Percentiles rank a stretch among this genome's conserved stretches.
phyloP scores from a whole-genome alignment of 2,113 vertebrate species.

The Hippocampus zosterae region DNA sequence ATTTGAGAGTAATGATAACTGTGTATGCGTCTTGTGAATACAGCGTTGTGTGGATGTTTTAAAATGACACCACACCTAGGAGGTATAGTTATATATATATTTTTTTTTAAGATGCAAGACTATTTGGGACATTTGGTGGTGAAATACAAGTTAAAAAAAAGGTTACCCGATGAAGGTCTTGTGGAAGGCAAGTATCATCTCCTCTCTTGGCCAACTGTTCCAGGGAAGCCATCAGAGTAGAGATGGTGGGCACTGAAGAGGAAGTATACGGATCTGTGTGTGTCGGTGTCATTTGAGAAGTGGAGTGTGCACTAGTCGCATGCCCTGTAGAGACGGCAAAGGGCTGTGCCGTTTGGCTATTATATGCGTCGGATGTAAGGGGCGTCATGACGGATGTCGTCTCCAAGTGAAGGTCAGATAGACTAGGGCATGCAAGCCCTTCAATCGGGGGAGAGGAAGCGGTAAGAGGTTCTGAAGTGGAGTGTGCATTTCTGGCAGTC shows the following conservation, averaged over 20 bases:
- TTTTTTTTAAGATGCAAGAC: not conserved
- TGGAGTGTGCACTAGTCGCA: slow-evolving; percentile 15
- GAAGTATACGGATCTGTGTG: slow-evolving; percentile 28
- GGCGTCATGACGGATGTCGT: slow-evolving; percentile 11
- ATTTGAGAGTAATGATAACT: not conserved
- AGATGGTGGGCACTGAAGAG: slow-evolving; percentile 24
- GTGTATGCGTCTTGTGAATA: slow-evolving; percentile 6
- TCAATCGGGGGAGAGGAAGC: slow-evolving; percentile 16
- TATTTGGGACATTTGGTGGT: not conserved
- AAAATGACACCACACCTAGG: slow-evolving; percentile 28
- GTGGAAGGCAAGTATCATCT: slow-evolving; percentile 66
- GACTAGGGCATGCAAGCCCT: not conserved
- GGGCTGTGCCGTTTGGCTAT: slow-evolving; percentile 15
- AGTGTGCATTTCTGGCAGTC: slow-evolving; percentile 11
- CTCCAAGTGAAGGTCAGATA: not conserved
- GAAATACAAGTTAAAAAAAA: not conserved
- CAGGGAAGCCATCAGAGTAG: slow-evolving; percentile 39
- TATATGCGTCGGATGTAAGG: slow-evolving; percentile 16
- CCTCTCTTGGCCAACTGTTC: slow-evolving; percentile 58
- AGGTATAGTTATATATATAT: not conserved
- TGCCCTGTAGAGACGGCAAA: slow-evolving; percentile 10
- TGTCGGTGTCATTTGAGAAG: slow-evolving; percentile 12
- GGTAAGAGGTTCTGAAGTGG: slow-evolving; percentile 34
- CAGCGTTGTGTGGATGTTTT: not conserved
- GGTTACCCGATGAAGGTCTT: slow-evolving; percentile 71